Evolutionary conservation across 2,888 invertebrate species (phyloP), one percentile per base, ranked within the genome.

Genomic region (Ophioninae sp.): DNA sequence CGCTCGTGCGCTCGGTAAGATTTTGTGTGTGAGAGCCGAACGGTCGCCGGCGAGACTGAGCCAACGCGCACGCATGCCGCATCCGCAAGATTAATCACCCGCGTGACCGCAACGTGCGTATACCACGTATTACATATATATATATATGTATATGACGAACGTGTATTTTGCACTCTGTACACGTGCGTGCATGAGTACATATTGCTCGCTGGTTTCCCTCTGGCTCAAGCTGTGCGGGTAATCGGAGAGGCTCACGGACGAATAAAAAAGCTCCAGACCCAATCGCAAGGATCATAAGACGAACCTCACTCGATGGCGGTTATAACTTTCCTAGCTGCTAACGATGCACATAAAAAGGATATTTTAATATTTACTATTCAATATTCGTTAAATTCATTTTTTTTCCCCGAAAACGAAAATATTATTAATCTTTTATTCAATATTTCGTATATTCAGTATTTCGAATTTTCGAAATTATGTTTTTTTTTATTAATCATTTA

Each of bases 41-140:
- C 72, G 56, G 71, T 58, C 79, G 56, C 20, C 30, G 63, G 56
- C 30, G 41, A 72, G 69, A 59, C 64, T 51, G 56, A 79, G 59
- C 44, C 78, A 74, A 67, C 78, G 78, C 72, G 71, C 84, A 82
- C 80, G 85, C 85, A 85, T 73, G 84, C 84, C 65, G 79, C 82
- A 81, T 86, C 85, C 85, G 84, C 85, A 86, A 88, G 87, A 89
- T 89, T 89, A 87, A 89, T 89, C 88, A 88, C 85, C 84, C 85
- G 86, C 85, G 85, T 84, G 87, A 88, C 87, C 87, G 83, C 87
- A 85, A 74, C 85, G 84, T 83, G 87, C 85, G 85, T 86, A 85
- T 85, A 78, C 82, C 77, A 82, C 68, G 83, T 79, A 87, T 85
- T 39, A 22, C 39, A 67, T 64, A 59, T 6, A 30, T 59, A 30